A percentile compares a stretch with the other conserved stretches of the same genome.
These are phyloP conservation scores for Pelagia noctiluca DNA, from an alignment of 30 jellyfish, hydroid and myxozoan genomes.

Conservation along the genomic window DNA sequence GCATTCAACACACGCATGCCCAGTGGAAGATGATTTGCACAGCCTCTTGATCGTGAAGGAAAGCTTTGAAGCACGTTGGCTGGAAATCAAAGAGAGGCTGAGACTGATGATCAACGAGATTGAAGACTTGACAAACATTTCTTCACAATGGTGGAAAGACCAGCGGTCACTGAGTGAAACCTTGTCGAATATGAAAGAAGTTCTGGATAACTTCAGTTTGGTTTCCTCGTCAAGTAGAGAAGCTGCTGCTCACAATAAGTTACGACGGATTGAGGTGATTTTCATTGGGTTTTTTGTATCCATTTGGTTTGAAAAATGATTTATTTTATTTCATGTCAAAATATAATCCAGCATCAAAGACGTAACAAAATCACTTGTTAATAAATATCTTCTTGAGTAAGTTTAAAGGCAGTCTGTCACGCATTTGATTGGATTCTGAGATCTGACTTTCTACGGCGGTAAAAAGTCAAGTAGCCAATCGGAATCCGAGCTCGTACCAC, in stretches of 20 bases:
- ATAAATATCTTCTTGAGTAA: neutral
- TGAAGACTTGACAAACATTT: slow-evolving; percentile 18
- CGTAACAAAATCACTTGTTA: neutral
- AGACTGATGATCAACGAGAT: slow-evolving; percentile 31
- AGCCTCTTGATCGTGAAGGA: slow-evolving; percentile 66
- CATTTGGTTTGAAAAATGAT: neutral
- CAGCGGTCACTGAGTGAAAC: slow-evolving; percentile 13
- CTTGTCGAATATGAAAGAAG: neutral
- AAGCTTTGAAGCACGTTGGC: slow-evolving; percentile 88
- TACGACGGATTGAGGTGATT: neutral
- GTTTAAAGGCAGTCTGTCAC: too few relatives aligned
- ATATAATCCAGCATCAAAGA: neutral
- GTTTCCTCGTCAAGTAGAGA: neutral
- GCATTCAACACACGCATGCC: slow-evolving; percentile 83
- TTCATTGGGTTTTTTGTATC: neutral
- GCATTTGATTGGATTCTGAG: too few relatives aligned
- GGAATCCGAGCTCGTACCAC: too few relatives aligned
- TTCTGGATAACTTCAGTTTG: neutral
- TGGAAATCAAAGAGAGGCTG: slow-evolving; percentile 33
- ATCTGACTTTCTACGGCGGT: too few relatives aligned
- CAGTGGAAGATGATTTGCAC: slow-evolving; percentile 70
- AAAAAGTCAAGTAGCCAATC: too few relatives aligned
- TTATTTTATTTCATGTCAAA: too few relatives aligned
- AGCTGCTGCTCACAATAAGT: neutral
- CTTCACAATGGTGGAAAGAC: slow-evolving; percentile 35